Percentiles rank a stretch among this genome's conserved stretches.
Conservation (phyloP, 2,888 invertebrate species). For the Trichogramma dendrolimi region DNA sequence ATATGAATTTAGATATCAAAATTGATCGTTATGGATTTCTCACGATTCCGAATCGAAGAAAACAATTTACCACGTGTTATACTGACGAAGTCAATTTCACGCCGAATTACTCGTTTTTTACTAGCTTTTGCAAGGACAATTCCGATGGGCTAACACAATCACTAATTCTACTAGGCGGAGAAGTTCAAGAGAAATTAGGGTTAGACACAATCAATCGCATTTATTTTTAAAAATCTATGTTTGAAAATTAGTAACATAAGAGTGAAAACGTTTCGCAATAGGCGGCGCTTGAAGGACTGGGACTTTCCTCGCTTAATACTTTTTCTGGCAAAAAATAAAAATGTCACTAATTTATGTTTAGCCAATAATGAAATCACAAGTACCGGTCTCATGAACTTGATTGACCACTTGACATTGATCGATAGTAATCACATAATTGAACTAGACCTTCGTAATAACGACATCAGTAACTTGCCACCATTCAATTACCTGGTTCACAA, state of each 20-base stretch:
- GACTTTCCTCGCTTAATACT: slow-evolving; percentile 56
- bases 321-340: slow-evolving; percentile 53
- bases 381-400: slow-evolving; percentile 36
- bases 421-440: slow-evolving; percentile 54
- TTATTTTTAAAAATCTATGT: slow-evolving; percentile 47
- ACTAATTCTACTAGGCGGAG: slow-evolving; percentile 55
- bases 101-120: slow-evolving; percentile 34
- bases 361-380: slow-evolving; percentile 56
- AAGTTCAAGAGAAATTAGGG: too few relatives aligned
- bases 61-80: too few relatives aligned
- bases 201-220: too few relatives aligned
- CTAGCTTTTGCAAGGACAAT: slow-evolving; percentile 53
- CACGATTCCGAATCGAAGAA: slow-evolving; percentile 8
- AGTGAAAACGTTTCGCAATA: slow-evolving; percentile 21
- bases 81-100: too few relatives aligned
- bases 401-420: slow-evolving; percentile 37
- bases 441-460: slow-evolving; percentile 59
- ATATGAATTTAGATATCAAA: neutral
- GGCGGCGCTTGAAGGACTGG: slow-evolving; percentile 52
- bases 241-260: slow-evolving; percentile 42
- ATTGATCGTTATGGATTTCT: slow-evolving; percentile 26
- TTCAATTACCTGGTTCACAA: slow-evolving; percentile 41
- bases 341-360: slow-evolving; percentile 56
- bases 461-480: slow-evolving; percentile 52
- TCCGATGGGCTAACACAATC: slow-evolving; percentile 55